A percentile compares a stretch with the other conserved stretches of the same genome.
phyloP scores from a whole-genome alignment of 2,888 invertebrate genomes.

The Drosophila mimica region DNA sequence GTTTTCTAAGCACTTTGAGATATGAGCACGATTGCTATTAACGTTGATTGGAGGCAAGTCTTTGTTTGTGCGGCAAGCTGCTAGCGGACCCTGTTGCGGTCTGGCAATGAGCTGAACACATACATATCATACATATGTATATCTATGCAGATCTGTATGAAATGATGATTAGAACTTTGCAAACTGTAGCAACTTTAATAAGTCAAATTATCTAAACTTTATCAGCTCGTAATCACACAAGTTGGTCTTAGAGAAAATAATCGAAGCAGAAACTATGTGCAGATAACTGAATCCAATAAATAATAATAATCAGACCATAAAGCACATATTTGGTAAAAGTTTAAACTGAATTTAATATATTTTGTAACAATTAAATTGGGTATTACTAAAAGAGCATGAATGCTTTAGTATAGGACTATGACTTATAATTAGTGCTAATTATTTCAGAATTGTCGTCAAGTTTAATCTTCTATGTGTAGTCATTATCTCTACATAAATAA shows the following conservation, averaged over 20 bases:
- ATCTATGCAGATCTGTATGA: not conserved
- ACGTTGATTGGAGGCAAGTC: constrained; percentile 66
- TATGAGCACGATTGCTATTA: constrained; percentile 63
- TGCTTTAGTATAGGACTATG: not conserved
- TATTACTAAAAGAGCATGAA: not conserved
- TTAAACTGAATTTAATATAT: not conserved
- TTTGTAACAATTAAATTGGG: not conserved
- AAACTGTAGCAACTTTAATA: constrained; percentile 11
- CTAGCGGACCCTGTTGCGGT: constrained; percentile 59
- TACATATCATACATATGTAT: not conserved
- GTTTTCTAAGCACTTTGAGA: constrained; percentile 70
- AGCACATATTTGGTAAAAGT: not conserved
- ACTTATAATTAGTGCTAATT: not conserved
- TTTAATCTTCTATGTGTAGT: not conserved
- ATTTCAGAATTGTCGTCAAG: not conserved
- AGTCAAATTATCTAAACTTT: not conserved
- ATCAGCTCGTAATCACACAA: not conserved
- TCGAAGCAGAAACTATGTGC: not conserved
- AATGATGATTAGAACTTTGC: constrained; percentile 14
- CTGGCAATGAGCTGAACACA: constrained; percentile 12
- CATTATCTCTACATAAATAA: not conserved
- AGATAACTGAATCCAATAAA: not conserved
- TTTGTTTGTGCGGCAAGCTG: constrained; percentile 63
- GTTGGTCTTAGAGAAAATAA: not conserved
- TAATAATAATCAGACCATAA: not conserved